phyloP scores from a whole-genome alignment of 2,797 vertebrate genomes.

The Leptodactylus fallax region DNA sequence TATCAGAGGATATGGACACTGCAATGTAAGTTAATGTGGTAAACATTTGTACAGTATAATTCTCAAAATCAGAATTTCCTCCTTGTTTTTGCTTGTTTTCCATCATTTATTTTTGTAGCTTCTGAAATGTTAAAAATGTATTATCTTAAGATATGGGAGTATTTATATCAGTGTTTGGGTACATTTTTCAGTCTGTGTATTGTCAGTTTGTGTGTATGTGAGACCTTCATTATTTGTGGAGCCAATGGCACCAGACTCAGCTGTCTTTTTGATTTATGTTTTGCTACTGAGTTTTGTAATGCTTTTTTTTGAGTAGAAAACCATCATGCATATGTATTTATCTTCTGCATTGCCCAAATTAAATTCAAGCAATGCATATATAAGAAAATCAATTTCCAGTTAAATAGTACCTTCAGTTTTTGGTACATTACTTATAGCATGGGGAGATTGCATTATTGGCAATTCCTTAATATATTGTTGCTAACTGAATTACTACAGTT shows the following conservation, averaged over 20 bases:
- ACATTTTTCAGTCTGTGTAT: neutral
- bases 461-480: neutral
- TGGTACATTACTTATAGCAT: neutral
- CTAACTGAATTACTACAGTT: neutral
- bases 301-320: neutral
- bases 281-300: slow-evolving; percentile 17
- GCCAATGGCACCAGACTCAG: slow-evolving; percentile 19
- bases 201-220: neutral
- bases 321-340: neutral
- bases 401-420: neutral
- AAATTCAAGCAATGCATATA: neutral
- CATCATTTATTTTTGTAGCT: neutral
- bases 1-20: slow-evolving; percentile 34
- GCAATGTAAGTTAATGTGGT: neutral
- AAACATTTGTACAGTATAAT: slow-evolving; percentile 24
- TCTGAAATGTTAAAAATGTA: neutral
- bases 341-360: neutral
- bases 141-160: neutral
- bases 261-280: slow-evolving; percentile 29
- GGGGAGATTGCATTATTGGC: neutral
- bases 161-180: neutral
- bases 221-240: slow-evolving; percentile 4
- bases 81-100: neutral
- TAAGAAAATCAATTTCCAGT: neutral
- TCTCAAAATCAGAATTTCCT: neutral